These are phyloP conservation scores for Camelus dromedarius DNA, from an alignment of 2,113 vertebrate species.

Conservation along the genomic window DNA sequence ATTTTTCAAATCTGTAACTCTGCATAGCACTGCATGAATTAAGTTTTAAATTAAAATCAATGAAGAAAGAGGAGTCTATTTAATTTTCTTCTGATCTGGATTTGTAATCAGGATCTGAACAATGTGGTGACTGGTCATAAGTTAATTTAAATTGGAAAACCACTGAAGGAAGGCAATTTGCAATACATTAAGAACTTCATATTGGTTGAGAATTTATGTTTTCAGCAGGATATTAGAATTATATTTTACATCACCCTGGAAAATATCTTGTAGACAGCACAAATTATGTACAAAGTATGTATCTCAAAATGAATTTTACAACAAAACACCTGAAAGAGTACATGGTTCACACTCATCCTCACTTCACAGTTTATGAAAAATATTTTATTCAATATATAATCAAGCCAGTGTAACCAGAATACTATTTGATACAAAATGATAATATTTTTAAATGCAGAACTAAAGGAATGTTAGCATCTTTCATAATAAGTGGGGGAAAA, in stretches of 20 bases:
- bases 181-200: conserved; percentile 72
- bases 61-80: conserved; percentile 82
- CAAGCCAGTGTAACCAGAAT: conserved; percentile 38
- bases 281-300: conserved; percentile 42
- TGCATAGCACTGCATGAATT: conserved; percentile 72
- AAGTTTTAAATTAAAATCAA: conserved; percentile 85
- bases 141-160: conserved; percentile 84
- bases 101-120: conserved; percentile 81
- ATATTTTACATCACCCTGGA: conserved; percentile 49
- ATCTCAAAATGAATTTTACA: conserved; percentile 62
- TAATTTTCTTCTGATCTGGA: conserved; percentile 80
- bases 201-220: conserved; percentile 78
- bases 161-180: conserved; percentile 80
- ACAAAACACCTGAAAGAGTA: conserved; percentile 48
- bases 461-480: not conserved
- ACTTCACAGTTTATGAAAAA: not conserved
- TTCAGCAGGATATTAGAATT: conserved; percentile 72
- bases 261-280: conserved; percentile 56
- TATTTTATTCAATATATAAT: not conserved
- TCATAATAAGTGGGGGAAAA: not conserved
- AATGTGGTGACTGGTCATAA: conserved; percentile 78
- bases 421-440: not conserved
- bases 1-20: conserved; percentile 74
- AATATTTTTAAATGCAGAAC: conserved; percentile 34
- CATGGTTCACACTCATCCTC: not conserved